Evolutionary conservation across 2,888 invertebrate species (phyloP).

Genomic region (Lacanobia oleracea): DNA sequence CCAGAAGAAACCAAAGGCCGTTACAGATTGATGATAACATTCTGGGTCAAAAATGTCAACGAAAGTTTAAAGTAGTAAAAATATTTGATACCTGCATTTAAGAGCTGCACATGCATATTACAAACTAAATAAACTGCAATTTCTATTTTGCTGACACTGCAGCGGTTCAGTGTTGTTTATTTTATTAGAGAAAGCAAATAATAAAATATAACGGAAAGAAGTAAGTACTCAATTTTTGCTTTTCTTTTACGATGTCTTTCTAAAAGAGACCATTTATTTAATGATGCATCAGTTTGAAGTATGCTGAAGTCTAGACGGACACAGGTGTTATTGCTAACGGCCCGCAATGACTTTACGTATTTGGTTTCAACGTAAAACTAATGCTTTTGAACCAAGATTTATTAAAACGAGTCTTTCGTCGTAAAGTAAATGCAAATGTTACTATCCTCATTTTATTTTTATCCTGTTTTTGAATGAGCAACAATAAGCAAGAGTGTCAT

Average conservation of each 20-base stretch:
- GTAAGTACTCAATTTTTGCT: conserved; percentile 63
- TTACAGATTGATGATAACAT: conserved; percentile 4
- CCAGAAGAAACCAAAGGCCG: background rate
- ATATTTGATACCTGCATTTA: conserved; percentile 6
- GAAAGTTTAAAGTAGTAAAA: conserved; percentile 11
- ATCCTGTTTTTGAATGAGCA: conserved; percentile 2
- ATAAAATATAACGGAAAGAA: conserved; percentile 52
- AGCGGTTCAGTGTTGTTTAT: conserved; percentile 42
- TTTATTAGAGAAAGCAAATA: conserved; percentile 63
- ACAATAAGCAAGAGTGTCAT: background rate
- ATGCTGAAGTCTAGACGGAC: conserved; percentile 31
- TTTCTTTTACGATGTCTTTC: conserved; percentile 60
- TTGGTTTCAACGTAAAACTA: background rate
- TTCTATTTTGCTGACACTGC: conserved; percentile 42
- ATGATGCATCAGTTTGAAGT: conserved; percentile 49
- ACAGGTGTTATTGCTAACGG: conserved; percentile 15
- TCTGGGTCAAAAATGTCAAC: conserved; percentile 16
- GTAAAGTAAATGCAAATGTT: background rate
- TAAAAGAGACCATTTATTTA: conserved; percentile 41
- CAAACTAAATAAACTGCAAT: conserved; percentile 14
- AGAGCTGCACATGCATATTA: conserved; percentile 9
- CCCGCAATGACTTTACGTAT: conserved; percentile 6
- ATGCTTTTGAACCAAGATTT: background rate
- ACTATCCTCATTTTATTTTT: background rate
- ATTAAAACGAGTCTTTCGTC: background rate